A percentile compares a stretch with the other conserved stretches of the same genome.
Evolutionary conservation across 1,140 invertebrate species (phyloP).

Genomic region (Drosophila asahinai): DNA sequence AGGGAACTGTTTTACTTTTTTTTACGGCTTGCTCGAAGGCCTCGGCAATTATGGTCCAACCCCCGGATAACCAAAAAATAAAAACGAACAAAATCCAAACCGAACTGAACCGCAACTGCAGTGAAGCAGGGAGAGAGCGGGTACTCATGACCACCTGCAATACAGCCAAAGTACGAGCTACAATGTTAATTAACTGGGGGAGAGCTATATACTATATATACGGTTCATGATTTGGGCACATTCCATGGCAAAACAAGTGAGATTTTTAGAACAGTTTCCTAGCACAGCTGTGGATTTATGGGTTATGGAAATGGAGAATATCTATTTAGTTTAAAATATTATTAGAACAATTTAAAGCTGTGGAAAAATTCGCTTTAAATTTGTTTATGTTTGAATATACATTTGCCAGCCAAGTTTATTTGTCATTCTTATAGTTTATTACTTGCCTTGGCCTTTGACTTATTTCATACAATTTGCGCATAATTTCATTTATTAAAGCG

Average conservation of each 20-base stretch:
- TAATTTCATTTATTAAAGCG: slow-evolving; percentile 31
- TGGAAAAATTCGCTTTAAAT: background rate
- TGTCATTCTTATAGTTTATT: background rate
- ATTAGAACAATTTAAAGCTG: no score
- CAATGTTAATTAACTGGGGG: slow-evolving; percentile 20
- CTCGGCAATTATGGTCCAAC: slow-evolving; percentile 31
- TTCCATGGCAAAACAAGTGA: background rate
- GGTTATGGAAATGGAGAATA: background rate
- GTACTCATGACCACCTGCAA: slow-evolving; percentile 34
- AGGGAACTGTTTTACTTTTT: slow-evolving; percentile 8
- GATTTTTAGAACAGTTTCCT: background rate
- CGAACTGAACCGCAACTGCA: slow-evolving; percentile 46
- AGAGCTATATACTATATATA: slow-evolving; percentile 1
- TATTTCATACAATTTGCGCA: slow-evolving; percentile 26
- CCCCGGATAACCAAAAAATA: slow-evolving; percentile 19
- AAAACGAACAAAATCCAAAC: slow-evolving; percentile 15
- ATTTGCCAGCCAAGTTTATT: background rate
- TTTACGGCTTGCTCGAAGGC: slow-evolving; percentile 16
- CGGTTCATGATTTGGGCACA: slow-evolving; percentile 3
- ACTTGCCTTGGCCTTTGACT: slow-evolving; percentile 13
- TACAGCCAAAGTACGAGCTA: slow-evolving; percentile 1
- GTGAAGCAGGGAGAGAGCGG: slow-evolving; percentile 14
- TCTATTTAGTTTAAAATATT: no score
- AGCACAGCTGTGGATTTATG: background rate
- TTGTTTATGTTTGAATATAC: background rate